Base-by-base conservation (phyloP, 2,797 vertebrate genomes). In the Sphaeramia orbicularis region DNA sequence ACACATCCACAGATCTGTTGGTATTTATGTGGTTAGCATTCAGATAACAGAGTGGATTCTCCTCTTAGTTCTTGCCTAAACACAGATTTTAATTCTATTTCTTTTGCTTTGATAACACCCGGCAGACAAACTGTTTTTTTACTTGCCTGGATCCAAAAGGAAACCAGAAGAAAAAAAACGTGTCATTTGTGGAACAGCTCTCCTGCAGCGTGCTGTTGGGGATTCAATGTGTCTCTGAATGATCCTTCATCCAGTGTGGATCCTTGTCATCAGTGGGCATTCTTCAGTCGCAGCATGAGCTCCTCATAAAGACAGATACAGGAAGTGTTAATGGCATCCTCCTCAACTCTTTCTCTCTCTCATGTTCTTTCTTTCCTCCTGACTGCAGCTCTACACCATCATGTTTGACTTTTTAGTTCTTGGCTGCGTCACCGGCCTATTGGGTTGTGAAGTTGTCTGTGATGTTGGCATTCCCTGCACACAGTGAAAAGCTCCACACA, bases 151-250 rank as follows among this genome's bases (percentile, higher is more conserved):
- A 14, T 73, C 57, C 51, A 76, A 74, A 74, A 59, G 45, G 37
- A 74, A 63, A 57, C 52, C 40, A 16, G 35, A n/a, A 41, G 14
- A 13, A 70, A 67, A 70, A 67, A 61, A 74, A 48, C 47, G 50
- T 71, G 36, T 24, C 50, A 49, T 68, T 61, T 52, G 53, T 55
- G 71, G 48, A 74, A 43, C 67, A 65, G 65, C 43, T 12, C 78
- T 76, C 61, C 71, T 79, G 74, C 77, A 44, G 72, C 60, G 67
- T 75, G 65, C 77, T 73, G 57, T 36, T 57, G 32, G 50, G 65
- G 78, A 78, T 79, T 75, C 69, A 73, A 67, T 74, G 80, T 70
- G 72, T 69, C 65, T 77, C 54, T 86, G 67, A 86, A 84, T 78
- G 75, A 76, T 74, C 71, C 76, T 84, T 86, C 74, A 71, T 75